Conservation (phyloP, 2,113 vertebrate species). For the Dolichotis patagonum region DNA sequence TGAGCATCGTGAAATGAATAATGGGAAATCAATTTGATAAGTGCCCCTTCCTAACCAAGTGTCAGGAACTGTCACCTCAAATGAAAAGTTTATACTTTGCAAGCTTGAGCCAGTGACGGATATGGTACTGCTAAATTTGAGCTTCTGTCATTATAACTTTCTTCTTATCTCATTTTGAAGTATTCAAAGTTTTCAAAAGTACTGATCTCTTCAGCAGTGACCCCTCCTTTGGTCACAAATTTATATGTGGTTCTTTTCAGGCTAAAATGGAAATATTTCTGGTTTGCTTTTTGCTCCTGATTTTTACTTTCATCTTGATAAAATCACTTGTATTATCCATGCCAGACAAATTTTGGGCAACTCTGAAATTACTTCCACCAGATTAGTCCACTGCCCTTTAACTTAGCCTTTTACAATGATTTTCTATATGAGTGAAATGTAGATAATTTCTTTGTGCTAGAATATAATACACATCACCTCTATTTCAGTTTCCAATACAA, state of each 20-base stretch:
- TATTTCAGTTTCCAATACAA: not conserved
- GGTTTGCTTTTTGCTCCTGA: not conserved
- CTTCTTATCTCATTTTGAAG: not conserved
- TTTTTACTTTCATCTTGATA: not conserved
- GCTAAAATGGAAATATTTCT: not conserved
- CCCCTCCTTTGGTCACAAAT: not conserved
- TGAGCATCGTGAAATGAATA: not conserved
- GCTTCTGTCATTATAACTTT: not conserved
- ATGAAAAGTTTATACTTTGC: not conserved
- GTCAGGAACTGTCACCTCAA: not conserved
- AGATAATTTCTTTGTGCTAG: not conserved
- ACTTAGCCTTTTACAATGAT: not conserved
- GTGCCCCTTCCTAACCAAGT: not conserved
- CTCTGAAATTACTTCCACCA: not conserved
- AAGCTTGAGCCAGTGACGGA: not conserved
- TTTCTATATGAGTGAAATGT: not conserved
- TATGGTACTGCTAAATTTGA: not conserved
- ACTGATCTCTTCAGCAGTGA: not conserved
- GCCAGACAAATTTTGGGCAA: not conserved
- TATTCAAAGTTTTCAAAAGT: not conserved
- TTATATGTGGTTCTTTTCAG: not conserved
- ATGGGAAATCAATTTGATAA: not conserved
- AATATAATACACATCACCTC: not conserved
- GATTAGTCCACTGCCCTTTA: not conserved
- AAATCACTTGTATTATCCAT: not conserved